Evolutionary conservation across 2,113 vertebrate species (phyloP).

Genomic region (Rhinolophus sinicus): DNA sequence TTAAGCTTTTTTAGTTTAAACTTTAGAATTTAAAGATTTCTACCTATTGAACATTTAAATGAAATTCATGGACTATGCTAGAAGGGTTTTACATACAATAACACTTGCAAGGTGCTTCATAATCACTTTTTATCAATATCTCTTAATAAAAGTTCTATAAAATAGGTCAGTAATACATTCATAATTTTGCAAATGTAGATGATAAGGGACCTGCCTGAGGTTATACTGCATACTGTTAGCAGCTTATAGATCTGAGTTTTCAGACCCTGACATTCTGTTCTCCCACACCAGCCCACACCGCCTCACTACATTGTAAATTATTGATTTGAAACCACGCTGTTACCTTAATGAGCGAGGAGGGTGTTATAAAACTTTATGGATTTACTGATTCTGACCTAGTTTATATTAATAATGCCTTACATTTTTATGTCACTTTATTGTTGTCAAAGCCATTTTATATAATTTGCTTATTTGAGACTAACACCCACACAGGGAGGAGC

Average conservation of each 20-base stretch:
- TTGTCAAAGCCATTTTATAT: slow-evolving; percentile 9
- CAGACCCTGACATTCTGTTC: slow-evolving; percentile 33
- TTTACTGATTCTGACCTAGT: slow-evolving; percentile 55
- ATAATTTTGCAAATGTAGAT: slow-evolving; percentile 33
- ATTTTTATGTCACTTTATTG: slow-evolving; percentile 25
- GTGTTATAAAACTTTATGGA: slow-evolving; percentile 48
- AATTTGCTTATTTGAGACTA: slow-evolving; percentile 29
- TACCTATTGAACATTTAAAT: neutral
- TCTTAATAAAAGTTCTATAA: slow-evolving; percentile 42
- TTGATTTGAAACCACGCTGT: slow-evolving; percentile 53
- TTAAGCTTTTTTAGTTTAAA: neutral
- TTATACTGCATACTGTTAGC: neutral
- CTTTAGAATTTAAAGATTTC: neutral
- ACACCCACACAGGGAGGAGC: neutral
- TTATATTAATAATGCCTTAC: slow-evolving; percentile 52
- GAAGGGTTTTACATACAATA: neutral
- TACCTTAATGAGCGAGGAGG: slow-evolving; percentile 57
- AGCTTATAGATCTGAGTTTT: slow-evolving; percentile 14
- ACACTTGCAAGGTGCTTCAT: neutral
- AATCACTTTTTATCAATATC: slow-evolving; percentile 34
- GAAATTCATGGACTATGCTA: slow-evolving; percentile 1
- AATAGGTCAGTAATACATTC: slow-evolving; percentile 38
- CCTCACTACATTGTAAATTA: slow-evolving; percentile 53
- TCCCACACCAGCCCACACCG: neutral
- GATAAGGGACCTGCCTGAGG: neutral